Percentiles rank a stretch among this genome's conserved stretches.
Evolutionary conservation across 2,888 invertebrate species (phyloP).

Genomic region (Scaptomyza caliginosa): DNA sequence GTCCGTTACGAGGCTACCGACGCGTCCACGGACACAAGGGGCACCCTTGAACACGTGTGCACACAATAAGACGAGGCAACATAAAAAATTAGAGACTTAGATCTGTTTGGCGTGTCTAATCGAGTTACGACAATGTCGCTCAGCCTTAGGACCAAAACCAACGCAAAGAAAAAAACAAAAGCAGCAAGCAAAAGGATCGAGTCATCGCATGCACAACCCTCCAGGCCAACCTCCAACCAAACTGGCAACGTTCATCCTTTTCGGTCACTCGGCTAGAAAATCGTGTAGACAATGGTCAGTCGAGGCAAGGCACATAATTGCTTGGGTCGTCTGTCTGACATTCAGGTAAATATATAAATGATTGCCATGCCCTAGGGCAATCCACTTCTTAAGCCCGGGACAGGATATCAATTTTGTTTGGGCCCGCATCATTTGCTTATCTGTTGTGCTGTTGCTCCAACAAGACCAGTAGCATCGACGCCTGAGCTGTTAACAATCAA

Average conservation of each 20-base stretch:
- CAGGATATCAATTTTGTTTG: slow-evolving; percentile 63
- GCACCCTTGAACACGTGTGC: slow-evolving; percentile 81
- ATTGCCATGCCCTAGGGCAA: slow-evolving; percentile 62
- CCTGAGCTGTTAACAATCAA: slow-evolving; percentile 66
- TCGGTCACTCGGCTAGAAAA: slow-evolving; percentile 64
- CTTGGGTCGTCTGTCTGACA: slow-evolving; percentile 48
- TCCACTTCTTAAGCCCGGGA: slow-evolving; percentile 40
- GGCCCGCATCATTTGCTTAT: slow-evolving; percentile 56
- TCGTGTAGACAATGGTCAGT: slow-evolving; percentile 61
- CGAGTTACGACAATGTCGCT: slow-evolving; percentile 75
- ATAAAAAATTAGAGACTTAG: slow-evolving; percentile 75
- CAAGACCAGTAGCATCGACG: slow-evolving; percentile 68
- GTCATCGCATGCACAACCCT: slow-evolving; percentile 42
- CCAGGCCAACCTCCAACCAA: slow-evolving; percentile 32
- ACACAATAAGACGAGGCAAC: slow-evolving; percentile 65
- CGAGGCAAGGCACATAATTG: slow-evolving; percentile 55
- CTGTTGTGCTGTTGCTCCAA: slow-evolving; percentile 33
- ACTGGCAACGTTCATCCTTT: slow-evolving; percentile 24
- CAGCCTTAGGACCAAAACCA: slow-evolving; percentile 38
- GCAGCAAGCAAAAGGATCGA: slow-evolving; percentile 59
- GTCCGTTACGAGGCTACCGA: slow-evolving; percentile 51
- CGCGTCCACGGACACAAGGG: slow-evolving; percentile 14
- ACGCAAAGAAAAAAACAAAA: slow-evolving; percentile 43
- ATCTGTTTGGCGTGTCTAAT: slow-evolving; percentile 69
- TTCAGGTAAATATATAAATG: slow-evolving; percentile 66